These are phyloP conservation scores for Acleris laterana DNA, from an alignment of 2,888 invertebrate genomes.

Conservation along the genomic window DNA sequence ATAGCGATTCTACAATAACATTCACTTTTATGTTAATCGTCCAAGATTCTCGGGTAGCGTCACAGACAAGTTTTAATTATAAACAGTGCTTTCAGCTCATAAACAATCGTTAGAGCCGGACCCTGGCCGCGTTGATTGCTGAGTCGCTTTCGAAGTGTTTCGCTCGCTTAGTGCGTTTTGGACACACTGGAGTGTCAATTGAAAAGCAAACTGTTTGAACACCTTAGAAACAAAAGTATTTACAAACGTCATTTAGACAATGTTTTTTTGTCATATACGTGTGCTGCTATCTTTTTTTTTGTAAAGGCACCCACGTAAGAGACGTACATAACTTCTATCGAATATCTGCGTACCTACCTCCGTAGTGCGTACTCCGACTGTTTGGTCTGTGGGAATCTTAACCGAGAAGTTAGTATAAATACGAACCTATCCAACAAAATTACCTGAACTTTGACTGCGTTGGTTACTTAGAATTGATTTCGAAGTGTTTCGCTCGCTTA, in stretches of 20 bases:
- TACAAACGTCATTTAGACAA: too few species aligned
- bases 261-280: too few species aligned
- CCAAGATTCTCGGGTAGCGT: conserved; percentile 4
- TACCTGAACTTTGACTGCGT: too few species aligned
- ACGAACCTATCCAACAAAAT: too few species aligned
- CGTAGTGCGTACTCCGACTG: too few species aligned
- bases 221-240: too few species aligned
- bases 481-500: conserved; percentile 37
- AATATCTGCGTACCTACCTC: too few species aligned
- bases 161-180: conserved; percentile 25
- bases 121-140: conserved; percentile 33
- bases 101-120: conserved; percentile 44
- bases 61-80: conserved; percentile 43
- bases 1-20: background rate
- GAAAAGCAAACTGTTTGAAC: background rate
- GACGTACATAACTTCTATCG: too few species aligned
- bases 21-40: background rate
- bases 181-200: conserved; percentile 13
- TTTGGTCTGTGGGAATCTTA: too few species aligned
- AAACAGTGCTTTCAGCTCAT: conserved; percentile 32
- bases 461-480: background rate
- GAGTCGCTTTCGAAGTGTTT: conserved; percentile 41
- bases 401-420: too few species aligned
- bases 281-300: too few species aligned
- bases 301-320: too few species aligned